Evolutionary conservation across 30 jellyfish, hydroid and myxozoan species (phyloP), one percentile per base, ranked within the genome.

Genomic region (Pelagia noctiluca): DNA sequence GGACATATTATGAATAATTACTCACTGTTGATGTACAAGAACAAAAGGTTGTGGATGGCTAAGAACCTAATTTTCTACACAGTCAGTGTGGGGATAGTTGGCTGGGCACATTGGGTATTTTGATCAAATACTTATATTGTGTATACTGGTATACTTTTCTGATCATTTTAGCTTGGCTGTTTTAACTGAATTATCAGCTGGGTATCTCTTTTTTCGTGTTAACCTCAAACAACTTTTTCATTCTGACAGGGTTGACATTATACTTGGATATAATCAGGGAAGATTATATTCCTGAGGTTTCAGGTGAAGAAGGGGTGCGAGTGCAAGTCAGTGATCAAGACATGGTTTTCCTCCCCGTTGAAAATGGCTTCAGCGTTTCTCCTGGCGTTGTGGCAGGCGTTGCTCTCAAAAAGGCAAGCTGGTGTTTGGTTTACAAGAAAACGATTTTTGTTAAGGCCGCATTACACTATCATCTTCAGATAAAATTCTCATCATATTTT

Each of bases 301-400:
- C 92, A 7, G 18, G 29, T 3, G 92, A 82, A 69, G 63, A 25
- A 2, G 92, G 92, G 16, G 76, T 82, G 48, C 61, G 86, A 23
- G 69, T 82, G 24, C 24, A 52, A 0, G 37, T 82, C 26, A 28
- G 31, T 1, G 92, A 82, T 28, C 86, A 82, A 42, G 86, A 82
- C 22, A 19, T 34, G 8, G 32, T n/a, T 2, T 19, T 71, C 32
- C 36, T 21, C 1, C 92, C 92, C 0, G 22, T 5, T 16, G 69
- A 69, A 28, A 21, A 67, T 12, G 92, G 92, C 65, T 68, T 82
- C 79, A 82, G 70, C 34, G 57, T 68, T 21, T 30, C 80, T 23
- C 85, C 92, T 67, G 92, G 92, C 3, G 86, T 22, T 4, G n/a
- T 60, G 3, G 92, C 85, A 19, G 73, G 86, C 37, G 32, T 82